Conservation (phyloP, 2,797 vertebrate species). For the Chelon labrosus region DNA sequence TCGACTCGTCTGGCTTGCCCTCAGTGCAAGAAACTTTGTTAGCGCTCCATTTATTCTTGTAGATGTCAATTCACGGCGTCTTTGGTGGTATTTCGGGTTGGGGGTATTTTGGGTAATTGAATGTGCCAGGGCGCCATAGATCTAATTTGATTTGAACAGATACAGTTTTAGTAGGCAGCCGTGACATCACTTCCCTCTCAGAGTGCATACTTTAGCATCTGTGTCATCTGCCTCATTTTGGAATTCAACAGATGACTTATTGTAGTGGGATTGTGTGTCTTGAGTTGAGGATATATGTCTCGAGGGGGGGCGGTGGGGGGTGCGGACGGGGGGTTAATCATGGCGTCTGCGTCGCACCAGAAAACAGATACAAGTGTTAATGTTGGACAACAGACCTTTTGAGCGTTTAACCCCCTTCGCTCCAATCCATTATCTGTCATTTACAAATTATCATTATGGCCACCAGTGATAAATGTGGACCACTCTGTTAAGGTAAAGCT, state of each 20-base stretch:
- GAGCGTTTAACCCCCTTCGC: background rate
- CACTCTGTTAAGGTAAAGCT: background rate
- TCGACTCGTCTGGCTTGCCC: conserved; percentile 25
- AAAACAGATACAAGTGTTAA: conserved; percentile 34
- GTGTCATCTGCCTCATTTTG: conserved; percentile 77
- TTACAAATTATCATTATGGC: conserved; percentile 30
- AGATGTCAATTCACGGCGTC: conserved; percentile 66
- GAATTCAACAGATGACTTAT: conserved; percentile 83
- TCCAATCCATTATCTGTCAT: conserved; percentile 1
- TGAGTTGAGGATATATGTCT: conserved; percentile 45
- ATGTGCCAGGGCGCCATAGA: conserved; percentile 76
- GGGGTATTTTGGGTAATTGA: conserved; percentile 77
- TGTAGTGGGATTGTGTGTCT: conserved; percentile 68
- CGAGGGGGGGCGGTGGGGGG: background rate
- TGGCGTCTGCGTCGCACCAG: conserved; percentile 41
- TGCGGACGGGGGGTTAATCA: conserved; percentile 43
- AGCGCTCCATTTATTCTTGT: conserved; percentile 58
- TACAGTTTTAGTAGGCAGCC: conserved; percentile 76
- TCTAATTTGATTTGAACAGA: conserved; percentile 83
- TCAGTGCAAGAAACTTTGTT: conserved; percentile 63
- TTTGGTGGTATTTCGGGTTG: conserved; percentile 76
- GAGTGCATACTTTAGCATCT: conserved; percentile 76
- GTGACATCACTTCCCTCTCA: conserved; percentile 83
- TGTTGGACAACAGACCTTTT: background rate
- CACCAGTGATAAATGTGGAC: conserved; percentile 17